A percentile compares a stretch with the other conserved stretches of the same genome.
Conservation (phyloP, 2,113 vertebrate species). For the Reinhardtius hippoglossoides region DNA sequence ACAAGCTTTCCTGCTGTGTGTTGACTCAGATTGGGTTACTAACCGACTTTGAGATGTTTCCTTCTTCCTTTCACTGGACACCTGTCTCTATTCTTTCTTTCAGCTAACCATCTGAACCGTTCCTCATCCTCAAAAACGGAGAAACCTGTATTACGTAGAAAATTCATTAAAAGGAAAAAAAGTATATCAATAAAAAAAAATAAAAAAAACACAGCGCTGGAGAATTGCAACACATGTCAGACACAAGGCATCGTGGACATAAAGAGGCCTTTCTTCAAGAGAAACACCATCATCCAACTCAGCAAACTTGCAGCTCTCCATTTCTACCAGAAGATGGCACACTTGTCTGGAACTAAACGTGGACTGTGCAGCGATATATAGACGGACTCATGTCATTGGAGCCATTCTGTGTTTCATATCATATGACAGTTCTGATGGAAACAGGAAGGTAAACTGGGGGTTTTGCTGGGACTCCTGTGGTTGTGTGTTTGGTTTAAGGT, state of each 20-base stretch:
- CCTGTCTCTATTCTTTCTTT: constrained; percentile 79
- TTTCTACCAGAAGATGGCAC: constrained; percentile 68
- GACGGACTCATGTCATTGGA: constrained; percentile 45
- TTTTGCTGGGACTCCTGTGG: constrained; percentile 65
- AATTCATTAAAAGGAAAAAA: constrained; percentile 44
- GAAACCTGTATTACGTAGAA: constrained; percentile 71
- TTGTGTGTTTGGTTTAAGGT: constrained; percentile 72
- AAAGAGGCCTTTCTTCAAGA: constrained; percentile 42
- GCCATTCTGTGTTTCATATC: constrained; percentile 51
- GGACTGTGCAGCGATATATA: constrained; percentile 33
- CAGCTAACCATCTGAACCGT: constrained; percentile 91
- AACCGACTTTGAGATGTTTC: constrained; percentile 52
- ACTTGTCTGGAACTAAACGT: constrained; percentile 50
- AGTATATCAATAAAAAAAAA: constrained; percentile 30
- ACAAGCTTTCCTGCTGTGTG: constrained; percentile 30
- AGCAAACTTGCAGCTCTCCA: constrained; percentile 50
- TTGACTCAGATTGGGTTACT: constrained; percentile 62
- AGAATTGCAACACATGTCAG: constrained; percentile 55
- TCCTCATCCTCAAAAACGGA: constrained; percentile 72
- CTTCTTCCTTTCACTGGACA: constrained; percentile 72
- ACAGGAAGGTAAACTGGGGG: constrained; percentile 46
- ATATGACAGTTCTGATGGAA: constrained; percentile 39
- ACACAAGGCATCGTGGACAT: constrained; percentile 58
- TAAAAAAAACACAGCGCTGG: constrained; percentile 52
- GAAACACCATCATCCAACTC: constrained; percentile 19